phyloP scores from a whole-genome alignment of 2,113 vertebrate genomes.

The Marmota monax region DNA sequence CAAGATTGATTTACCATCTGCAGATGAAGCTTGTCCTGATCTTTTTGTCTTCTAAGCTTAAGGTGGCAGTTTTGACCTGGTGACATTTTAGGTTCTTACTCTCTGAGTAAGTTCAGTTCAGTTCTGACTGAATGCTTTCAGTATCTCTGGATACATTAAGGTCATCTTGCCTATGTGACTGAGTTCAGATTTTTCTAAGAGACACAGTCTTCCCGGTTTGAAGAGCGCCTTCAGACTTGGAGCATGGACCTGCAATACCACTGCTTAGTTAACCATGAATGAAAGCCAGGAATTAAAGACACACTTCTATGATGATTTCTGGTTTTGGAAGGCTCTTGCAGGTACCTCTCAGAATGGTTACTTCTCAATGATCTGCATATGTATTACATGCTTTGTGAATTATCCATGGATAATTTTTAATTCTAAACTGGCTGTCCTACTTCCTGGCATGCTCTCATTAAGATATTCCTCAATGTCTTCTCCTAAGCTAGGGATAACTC shows the following conservation, averaged over 20 bases:
- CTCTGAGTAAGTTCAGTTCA: background rate
- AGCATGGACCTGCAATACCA: rapidly evolving
- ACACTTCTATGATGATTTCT: background rate
- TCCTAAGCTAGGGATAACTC: background rate
- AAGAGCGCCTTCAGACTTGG: background rate
- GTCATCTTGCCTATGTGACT: background rate
- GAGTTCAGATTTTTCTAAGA: background rate
- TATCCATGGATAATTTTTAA: constrained; percentile 30
- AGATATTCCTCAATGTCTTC: background rate
- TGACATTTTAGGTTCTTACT: background rate
- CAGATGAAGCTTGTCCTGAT: background rate
- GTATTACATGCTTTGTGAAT: background rate
- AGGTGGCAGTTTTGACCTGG: background rate
- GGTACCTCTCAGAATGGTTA: background rate
- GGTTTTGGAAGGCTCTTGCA: background rate
- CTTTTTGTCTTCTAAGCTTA: constrained; percentile 12
- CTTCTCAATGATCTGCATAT: background rate
- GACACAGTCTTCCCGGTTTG: background rate
- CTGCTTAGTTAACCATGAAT: background rate
- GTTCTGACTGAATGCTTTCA: background rate
- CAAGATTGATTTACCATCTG: background rate
- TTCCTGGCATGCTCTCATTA: background rate
- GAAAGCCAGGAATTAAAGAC: background rate
- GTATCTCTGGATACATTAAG: background rate
- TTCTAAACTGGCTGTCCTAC: background rate